Evolutionary conservation across 2,113 vertebrate species (phyloP).

Genomic region (Gavialis gangeticus): DNA sequence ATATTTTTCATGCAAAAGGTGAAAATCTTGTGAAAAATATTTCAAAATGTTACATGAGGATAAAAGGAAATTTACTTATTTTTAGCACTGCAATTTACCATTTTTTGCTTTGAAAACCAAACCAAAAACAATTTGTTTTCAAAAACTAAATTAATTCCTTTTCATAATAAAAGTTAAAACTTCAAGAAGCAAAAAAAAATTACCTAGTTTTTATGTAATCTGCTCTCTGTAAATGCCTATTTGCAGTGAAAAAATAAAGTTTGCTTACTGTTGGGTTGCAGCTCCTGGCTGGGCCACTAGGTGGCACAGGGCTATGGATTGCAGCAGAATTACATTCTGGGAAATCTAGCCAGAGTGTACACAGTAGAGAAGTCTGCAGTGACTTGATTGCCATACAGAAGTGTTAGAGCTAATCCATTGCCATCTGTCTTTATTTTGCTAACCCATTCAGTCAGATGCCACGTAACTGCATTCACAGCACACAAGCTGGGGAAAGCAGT

Average conservation of each 20-base stretch:
- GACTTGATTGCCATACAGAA: slow-evolving; percentile 69
- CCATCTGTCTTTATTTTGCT: slow-evolving; percentile 78
- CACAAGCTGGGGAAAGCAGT: slow-evolving; percentile 62
- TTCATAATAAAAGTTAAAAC: neutral
- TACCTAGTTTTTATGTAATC: neutral
- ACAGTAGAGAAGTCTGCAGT: slow-evolving; percentile 43
- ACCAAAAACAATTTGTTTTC: neutral
- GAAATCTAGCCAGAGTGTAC: slow-evolving; percentile 19
- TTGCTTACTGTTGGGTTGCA: neutral
- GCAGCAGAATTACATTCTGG: slow-evolving; percentile 43
- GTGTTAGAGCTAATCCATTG: slow-evolving; percentile 70
- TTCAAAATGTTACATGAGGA: neutral
- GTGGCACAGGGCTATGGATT: neutral
- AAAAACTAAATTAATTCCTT: neutral
- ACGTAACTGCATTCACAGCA: slow-evolving; percentile 71
- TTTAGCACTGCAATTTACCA: neutral
- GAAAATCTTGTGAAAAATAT: neutral
- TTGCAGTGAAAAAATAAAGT: neutral
- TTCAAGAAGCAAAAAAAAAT: neutral
- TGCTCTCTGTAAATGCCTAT: neutral
- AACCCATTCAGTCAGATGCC: slow-evolving; percentile 67
- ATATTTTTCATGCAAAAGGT: neutral
- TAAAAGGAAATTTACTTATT: neutral
- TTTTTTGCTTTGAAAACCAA: neutral
- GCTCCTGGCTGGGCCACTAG: slow-evolving; percentile 11